A percentile compares a stretch with the other conserved stretches of the same genome.
These are phyloP conservation scores for Prinia subflava DNA, from an alignment of 2,113 vertebrate genomes.

Conservation along the genomic window DNA sequence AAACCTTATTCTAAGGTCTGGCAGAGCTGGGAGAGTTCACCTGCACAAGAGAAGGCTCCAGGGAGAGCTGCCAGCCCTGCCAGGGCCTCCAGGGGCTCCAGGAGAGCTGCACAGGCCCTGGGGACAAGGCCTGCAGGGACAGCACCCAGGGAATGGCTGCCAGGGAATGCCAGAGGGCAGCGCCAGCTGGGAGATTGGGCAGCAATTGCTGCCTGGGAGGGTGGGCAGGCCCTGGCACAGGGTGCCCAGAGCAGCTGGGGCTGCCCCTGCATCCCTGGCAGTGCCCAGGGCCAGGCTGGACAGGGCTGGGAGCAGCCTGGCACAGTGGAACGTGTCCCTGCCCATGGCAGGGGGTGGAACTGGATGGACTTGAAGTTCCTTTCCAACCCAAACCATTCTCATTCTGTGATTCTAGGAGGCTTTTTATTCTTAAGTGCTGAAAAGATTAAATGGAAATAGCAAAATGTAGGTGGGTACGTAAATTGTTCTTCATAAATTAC, in stretches of 20 bases:
- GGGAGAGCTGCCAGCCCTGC: neutral
- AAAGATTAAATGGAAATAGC: neutral
- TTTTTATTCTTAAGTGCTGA: neutral
- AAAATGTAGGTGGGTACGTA: neutral
- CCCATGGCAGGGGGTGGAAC: fast-evolving
- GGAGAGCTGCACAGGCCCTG: neutral
- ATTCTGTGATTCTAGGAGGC: neutral
- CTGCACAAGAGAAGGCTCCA: neutral
- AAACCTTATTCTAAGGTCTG: neutral
- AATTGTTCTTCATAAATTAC: neutral
- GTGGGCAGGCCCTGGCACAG: neutral
- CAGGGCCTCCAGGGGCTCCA: neutral
- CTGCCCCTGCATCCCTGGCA: neutral
- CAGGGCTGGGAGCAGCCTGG: fast-evolving
- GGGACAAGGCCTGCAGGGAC: neutral
- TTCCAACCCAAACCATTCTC: neutral
- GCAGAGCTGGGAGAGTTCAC: neutral
- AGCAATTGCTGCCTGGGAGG: neutral
- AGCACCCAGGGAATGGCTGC: neutral
- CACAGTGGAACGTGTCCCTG: fast-evolving
- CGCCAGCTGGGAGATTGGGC: neutral
- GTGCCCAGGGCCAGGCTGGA: neutral
- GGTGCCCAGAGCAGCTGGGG: neutral
- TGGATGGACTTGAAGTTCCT: fast-evolving
- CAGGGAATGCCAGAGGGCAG: neutral